Conservation (phyloP, 2,888 invertebrate species). For the Pseudococcus longispinus region DNA sequence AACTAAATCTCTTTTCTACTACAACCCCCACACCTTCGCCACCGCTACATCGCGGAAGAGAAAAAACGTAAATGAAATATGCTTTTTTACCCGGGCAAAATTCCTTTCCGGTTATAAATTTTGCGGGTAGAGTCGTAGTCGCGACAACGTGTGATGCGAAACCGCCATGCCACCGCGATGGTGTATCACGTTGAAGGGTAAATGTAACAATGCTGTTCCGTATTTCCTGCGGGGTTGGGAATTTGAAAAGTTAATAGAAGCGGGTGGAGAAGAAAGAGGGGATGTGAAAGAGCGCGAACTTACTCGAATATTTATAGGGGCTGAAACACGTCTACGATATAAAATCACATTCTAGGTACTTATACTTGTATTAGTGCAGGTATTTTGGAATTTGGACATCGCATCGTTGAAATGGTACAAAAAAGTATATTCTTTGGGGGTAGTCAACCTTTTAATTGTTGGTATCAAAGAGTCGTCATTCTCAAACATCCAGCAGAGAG, state of each 20-base stretch:
- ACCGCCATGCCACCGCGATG: neutral
- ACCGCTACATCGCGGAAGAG: neutral
- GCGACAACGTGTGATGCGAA: neutral
- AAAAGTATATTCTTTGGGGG: no score
- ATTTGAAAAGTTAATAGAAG: neutral
- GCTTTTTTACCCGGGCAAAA: conserved; percentile 5
- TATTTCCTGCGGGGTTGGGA: neutral
- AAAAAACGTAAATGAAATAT: neutral
- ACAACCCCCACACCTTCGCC: neutral
- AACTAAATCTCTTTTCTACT: neutral
- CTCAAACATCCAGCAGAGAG: no score
- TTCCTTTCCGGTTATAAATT: conserved; percentile 31
- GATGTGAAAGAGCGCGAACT: neutral
- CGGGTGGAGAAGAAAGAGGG: neutral
- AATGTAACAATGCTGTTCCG: conserved; percentile 17
- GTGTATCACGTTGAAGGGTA: conserved; percentile 2
- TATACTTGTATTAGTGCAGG: no score
- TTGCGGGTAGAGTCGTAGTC: neutral
- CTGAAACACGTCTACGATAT: neutral
- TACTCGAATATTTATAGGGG: neutral
- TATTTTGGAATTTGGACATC: no score
- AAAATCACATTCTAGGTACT: neutral
- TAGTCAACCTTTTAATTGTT: no score
- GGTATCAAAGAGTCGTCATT: no score
- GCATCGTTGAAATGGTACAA: no score